Percentiles rank a stretch among this genome's conserved stretches.
These are phyloP conservation scores for Drosophila algonquin DNA, from an alignment of 2,888 invertebrate species.

Conservation along the genomic window DNA sequence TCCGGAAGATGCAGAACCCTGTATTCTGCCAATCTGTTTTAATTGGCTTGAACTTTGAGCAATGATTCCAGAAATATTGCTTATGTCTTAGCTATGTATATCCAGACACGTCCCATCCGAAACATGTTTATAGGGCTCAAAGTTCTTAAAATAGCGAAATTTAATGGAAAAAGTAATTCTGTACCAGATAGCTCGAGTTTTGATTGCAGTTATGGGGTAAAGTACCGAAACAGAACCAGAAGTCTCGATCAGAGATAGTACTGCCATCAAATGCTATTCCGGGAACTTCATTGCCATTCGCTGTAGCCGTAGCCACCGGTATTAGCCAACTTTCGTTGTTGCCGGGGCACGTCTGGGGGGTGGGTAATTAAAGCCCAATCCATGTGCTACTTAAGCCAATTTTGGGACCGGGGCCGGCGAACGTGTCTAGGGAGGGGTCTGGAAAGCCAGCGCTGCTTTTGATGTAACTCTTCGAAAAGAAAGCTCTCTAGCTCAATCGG, in stretches of 20 bases:
- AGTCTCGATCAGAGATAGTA: conserved; percentile 14
- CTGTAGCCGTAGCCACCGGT: not conserved
- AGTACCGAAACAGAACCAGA: conserved; percentile 21
- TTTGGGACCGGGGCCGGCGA: conserved; percentile 15
- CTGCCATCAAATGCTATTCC: conserved; percentile 19
- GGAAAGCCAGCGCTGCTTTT: conserved; percentile 28
- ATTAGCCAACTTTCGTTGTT: conserved; percentile 37
- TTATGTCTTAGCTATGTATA: not conserved
- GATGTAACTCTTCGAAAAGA: conserved; percentile 39
- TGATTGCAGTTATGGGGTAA: not conserved
- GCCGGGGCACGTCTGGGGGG: conserved; percentile 35
- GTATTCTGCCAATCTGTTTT: not conserved
- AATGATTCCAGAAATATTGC: not conserved
- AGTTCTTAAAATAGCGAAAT: not conserved
- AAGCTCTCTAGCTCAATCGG: conserved; percentile 29
- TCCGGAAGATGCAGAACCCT: not conserved
- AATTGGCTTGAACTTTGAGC: not conserved
- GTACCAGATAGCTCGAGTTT: not conserved
- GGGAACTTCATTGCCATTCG: conserved; percentile 9
- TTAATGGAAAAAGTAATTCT: not conserved
- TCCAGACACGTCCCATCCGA: not conserved
- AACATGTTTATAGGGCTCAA: not conserved
- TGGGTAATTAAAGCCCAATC: conserved; percentile 52
- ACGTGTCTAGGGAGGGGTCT: conserved; percentile 47
- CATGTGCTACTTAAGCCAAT: conserved; percentile 32